Base-by-base conservation (phyloP, 2,113 vertebrate genomes). In the Coreoperca whiteheadi region DNA sequence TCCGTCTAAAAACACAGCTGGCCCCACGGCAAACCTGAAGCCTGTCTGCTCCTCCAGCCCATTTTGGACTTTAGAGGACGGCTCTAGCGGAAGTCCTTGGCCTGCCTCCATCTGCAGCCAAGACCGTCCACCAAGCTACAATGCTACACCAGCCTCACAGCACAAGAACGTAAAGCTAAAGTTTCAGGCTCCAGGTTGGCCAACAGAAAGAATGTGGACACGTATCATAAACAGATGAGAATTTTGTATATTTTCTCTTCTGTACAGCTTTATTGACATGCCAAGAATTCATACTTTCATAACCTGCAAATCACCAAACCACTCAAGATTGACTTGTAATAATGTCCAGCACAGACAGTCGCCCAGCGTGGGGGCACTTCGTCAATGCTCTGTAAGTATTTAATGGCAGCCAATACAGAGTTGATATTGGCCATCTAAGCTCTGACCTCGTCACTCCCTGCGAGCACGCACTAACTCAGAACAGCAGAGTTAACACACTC, bases 231-330 rank as follows among this genome's bases (percentile, higher is more conserved):
- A 50, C 18, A 57, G 56, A 69, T 81, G 21, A 79, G 9, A 77
- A 66, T 76, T 79, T 60, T 23, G 46, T 16, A 20, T 23, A 79
- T 73, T 81, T 84, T 64, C 43, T 51, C 12, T 43, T 67, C 80
- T 70, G 32, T 61, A 56, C 9, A 21, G 21, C 57, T 81, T 82
- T 77, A 61, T 50, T 83, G 28, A 20, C 43, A 39, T 51, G 76
- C 82, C 87, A 92, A 87, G 46, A 83, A 81, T 84, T 78, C 65
- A 70, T 66, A 60, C 23, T 51, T 82, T 66, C 53, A 81, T 54
- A 70, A 83, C 46, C 83, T 83, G 30, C 71, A 68, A 70, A 89
- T 80, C 70, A 83, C 51, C 57, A 76, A 80, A 76, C 68, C 6
- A 10, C 71, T 59, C 39, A 84, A 68, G 46, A 54, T 34, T 28